These are phyloP conservation scores for Anarsia innoxiella DNA, from an alignment of 2,888 invertebrate genomes.

Conservation along the genomic window DNA sequence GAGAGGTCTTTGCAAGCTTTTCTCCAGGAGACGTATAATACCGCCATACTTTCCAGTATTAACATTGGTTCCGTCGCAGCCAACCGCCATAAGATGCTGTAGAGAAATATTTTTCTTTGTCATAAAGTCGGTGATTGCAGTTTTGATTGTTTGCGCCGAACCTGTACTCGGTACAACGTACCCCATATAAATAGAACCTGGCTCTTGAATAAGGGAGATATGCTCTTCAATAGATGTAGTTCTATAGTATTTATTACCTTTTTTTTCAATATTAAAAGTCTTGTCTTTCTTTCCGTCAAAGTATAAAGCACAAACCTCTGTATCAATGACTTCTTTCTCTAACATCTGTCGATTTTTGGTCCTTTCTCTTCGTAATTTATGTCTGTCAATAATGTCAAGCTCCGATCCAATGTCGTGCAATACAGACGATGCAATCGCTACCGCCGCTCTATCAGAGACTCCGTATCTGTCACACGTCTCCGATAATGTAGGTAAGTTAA, in stretches of 20 bases:
- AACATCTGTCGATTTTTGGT: constrained; percentile 4
- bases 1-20: constrained; percentile 4
- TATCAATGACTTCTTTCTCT: background rate
- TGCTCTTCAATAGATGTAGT: constrained; percentile 15
- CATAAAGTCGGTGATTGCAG: constrained; percentile 6
- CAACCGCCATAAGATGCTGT: background rate
- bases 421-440: constrained; percentile 18
- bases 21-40: constrained; percentile 6
- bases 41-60: constrained; percentile 8
- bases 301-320: constrained; percentile 8
- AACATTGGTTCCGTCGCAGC: constrained; percentile 1
- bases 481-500: constrained; percentile 12
- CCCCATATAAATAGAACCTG: constrained; percentile 16
- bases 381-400: constrained; percentile 13
- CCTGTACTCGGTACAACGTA: constrained; percentile 9
- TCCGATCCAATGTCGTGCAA: constrained; percentile 12
- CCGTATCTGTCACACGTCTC: constrained; percentile 18
- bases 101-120: background rate
- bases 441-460: constrained; percentile 19
- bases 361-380: constrained; percentile 16
- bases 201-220: constrained; percentile 18
- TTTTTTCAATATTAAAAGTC: constrained; percentile 15
- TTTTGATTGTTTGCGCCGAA: constrained; percentile 11
- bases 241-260: constrained; percentile 12
- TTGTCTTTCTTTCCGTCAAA: constrained; percentile 20